A percentile compares a stretch with the other conserved stretches of the same genome.
phyloP scores from a whole-genome alignment of 2,113 vertebrate genomes.

The Monopterus albus region DNA sequence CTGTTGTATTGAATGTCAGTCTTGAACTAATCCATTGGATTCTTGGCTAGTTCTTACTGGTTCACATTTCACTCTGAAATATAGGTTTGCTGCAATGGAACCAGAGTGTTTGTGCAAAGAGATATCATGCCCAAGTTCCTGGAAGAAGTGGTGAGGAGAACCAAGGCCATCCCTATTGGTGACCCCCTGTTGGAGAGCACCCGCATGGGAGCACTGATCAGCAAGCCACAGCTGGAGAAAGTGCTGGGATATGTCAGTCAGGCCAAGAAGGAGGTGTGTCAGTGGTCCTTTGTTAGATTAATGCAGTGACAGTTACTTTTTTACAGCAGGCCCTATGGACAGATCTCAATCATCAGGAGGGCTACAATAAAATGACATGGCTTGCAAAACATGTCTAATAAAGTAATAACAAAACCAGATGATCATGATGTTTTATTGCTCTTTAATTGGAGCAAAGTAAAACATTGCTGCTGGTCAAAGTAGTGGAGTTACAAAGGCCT shows the following conservation, averaged over 20 bases:
- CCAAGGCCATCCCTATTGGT: constrained; percentile 89
- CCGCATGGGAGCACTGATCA: constrained; percentile 95
- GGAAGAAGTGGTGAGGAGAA: constrained; percentile 90
- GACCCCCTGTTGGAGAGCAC: constrained; percentile 91
- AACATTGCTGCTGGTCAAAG: too few species aligned
- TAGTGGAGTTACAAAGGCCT: too few species aligned
- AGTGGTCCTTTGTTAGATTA: too few species aligned
- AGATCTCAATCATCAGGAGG: too few species aligned
- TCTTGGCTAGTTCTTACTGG: not conserved
- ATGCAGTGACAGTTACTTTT: too few species aligned
- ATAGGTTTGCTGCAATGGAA: constrained; percentile 97
- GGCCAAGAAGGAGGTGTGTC: constrained; percentile 89
- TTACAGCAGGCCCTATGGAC: too few species aligned
- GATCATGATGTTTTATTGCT: too few species aligned
- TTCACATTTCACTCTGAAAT: not conserved
- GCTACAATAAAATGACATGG: too few species aligned
- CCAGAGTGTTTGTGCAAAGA: constrained; percentile 92
- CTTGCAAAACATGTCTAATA: too few species aligned
- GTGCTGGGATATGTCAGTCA: constrained; percentile 88
- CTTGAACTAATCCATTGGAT: not conserved
- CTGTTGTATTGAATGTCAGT: not conserved
- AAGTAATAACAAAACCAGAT: too few species aligned
- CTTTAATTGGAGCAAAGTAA: too few species aligned
- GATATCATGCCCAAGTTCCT: constrained; percentile 89
- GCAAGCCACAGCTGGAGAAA: constrained; percentile 88